These are phyloP conservation scores for Brachionus sp. DNA, from an alignment of 1,140 invertebrate species.

Conservation along the genomic window DNA sequence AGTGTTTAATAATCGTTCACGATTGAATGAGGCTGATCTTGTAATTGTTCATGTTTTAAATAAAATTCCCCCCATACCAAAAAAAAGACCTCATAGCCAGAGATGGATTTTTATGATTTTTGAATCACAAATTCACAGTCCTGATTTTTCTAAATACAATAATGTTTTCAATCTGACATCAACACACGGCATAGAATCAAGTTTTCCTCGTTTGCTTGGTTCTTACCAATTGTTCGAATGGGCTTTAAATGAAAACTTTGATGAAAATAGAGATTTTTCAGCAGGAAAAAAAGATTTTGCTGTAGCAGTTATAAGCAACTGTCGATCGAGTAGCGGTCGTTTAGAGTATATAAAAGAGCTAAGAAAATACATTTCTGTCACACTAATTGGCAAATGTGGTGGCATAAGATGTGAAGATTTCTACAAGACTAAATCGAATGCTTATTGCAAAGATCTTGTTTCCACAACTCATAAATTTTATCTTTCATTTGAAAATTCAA, in stretches of 20 bases:
- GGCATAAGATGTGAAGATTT: conserved; percentile 15
- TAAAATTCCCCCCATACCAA: background rate
- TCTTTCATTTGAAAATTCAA: conserved; percentile 51
- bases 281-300: background rate
- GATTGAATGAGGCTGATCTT: background rate
- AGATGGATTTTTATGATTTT: conserved; percentile 8
- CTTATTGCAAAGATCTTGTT: conserved; percentile 32
- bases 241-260: background rate
- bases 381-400: conserved; percentile 49
- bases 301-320: conserved; percentile 45
- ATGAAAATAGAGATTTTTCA: background rate
- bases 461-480: conserved; percentile 51
- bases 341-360: conserved; percentile 47
- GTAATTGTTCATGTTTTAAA: background rate
- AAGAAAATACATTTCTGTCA: conserved; percentile 47
- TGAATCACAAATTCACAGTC: background rate
- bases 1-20: background rate
- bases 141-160: background rate
- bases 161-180: conserved; percentile 50
- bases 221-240: background rate
- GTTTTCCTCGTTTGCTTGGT: conserved; percentile 40
- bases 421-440: background rate
- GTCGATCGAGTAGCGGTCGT: conserved; percentile 46
- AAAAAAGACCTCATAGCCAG: background rate
- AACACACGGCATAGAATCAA: conserved; percentile 50